Conservation (phyloP, 2,888 invertebrate genomes). For the Cerastoderma edule region DNA sequence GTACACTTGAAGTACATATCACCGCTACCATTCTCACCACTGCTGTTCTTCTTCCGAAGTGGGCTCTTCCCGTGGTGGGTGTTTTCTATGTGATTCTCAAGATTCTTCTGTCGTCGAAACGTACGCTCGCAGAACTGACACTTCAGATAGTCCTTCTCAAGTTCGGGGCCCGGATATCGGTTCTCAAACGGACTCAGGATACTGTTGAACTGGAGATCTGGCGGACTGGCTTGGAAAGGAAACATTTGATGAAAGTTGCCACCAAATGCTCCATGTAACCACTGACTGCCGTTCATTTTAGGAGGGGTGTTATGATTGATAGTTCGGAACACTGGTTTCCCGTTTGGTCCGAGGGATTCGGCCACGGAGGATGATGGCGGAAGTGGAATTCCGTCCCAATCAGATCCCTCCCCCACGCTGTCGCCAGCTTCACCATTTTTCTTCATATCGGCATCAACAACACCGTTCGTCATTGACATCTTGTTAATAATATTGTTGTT, state of each 20-base stretch:
- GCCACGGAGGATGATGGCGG: slow-evolving; percentile 48
- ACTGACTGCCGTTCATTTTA: slow-evolving; percentile 67
- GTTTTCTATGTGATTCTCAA: slow-evolving; percentile 82
- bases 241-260: slow-evolving; percentile 71
- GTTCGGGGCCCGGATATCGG: slow-evolving; percentile 70
- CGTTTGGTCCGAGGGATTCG: slow-evolving; percentile 47
- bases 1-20: slow-evolving; percentile 84
- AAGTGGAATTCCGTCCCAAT: slow-evolving; percentile 52
- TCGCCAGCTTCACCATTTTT: slow-evolving; percentile 12
- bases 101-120: slow-evolving; percentile 82
- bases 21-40: slow-evolving; percentile 59
- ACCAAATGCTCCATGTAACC: slow-evolving; percentile 70
- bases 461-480: slow-evolving; percentile 29
- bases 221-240: slow-evolving; percentile 72
- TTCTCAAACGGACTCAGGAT: slow-evolving; percentile 77
- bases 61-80: slow-evolving; percentile 82
- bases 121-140: slow-evolving; percentile 81
- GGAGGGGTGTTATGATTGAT: slow-evolving; percentile 52
- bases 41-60: slow-evolving; percentile 67
- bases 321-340: slow-evolving; percentile 42
- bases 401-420: slow-evolving; percentile 29
- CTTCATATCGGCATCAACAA: slow-evolving; percentile 37
- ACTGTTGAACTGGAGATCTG: slow-evolving; percentile 73
- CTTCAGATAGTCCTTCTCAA: slow-evolving; percentile 78
- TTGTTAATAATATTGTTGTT: slow-evolving; percentile 59